Conservation (phyloP, 1,140 invertebrate genomes). For the Hyphantria cunea region DNA sequence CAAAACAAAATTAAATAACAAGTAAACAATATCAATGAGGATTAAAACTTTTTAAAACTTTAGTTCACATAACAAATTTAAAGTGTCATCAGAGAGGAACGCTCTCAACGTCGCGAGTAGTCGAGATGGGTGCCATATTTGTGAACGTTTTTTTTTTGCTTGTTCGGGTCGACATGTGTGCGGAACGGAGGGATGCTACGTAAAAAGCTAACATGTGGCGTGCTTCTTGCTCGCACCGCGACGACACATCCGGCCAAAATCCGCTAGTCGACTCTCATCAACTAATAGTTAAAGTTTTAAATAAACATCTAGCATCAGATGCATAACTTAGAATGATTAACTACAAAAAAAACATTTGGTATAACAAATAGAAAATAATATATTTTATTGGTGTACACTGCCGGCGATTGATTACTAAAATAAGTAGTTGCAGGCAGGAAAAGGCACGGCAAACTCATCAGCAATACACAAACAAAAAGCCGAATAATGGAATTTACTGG, state of each 20-base stretch:
- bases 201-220: conserved; percentile 43
- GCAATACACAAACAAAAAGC: conserved; percentile 34
- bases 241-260: conserved; percentile 31
- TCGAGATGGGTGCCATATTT: conserved; percentile 28
- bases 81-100: conserved; percentile 28
- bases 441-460: conserved; percentile 20
- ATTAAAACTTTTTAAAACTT: conserved; percentile 25
- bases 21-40: too few relatives aligned
- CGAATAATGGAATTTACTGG: conserved; percentile 27
- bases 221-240: conserved; percentile 8
- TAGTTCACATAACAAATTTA: conserved; percentile 29
- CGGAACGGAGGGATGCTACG: conserved; percentile 29
- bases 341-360: too few relatives aligned
- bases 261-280: conserved; percentile 11
- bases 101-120: conserved; percentile 6
- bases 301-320: conserved; percentile 4
- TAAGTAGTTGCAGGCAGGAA: conserved; percentile 14
- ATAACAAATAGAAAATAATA: not conserved
- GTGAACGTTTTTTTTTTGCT: conserved; percentile 33
- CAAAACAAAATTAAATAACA: too few relatives aligned
- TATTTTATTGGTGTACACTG: not conserved
- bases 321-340: too few relatives aligned
- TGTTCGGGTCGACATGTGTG: conserved; percentile 28
- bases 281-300: conserved; percentile 11
- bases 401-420: conserved; percentile 22